Evolutionary conservation across 2,113 vertebrate genomes (phyloP).

Genomic region (Sander lucioperca): DNA sequence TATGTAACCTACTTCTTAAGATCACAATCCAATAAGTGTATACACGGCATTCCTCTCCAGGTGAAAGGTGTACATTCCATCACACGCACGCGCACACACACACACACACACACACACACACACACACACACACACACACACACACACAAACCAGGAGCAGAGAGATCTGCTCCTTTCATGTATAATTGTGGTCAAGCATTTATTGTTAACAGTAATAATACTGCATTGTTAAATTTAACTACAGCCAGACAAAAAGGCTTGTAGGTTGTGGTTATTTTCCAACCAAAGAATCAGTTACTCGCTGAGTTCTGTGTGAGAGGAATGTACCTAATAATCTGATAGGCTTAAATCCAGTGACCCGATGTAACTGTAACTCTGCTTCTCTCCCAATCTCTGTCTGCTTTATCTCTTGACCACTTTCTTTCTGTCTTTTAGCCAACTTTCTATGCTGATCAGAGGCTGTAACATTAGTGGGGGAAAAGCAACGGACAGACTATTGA

Average conservation of each 20-base stretch:
- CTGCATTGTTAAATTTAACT: not conserved
- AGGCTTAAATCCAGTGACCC: conserved; percentile 60
- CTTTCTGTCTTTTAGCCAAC: conserved; percentile 36
- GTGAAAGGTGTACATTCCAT: conserved; percentile 31
- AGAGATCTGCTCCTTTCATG: not conserved
- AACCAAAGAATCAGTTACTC: not conserved
- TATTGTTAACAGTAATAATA: conserved; percentile 3
- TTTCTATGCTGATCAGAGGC: conserved; percentile 31
- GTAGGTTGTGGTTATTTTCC: conserved; percentile 8
- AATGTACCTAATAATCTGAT: conserved; percentile 62
- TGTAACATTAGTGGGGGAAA: conserved; percentile 21
- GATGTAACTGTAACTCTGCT: conserved; percentile 49
- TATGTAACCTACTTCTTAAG: conserved; percentile 25
- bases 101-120: not conserved
- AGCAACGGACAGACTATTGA: conserved; percentile 3
- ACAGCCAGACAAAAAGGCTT: not conserved
- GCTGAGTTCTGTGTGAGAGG: conserved; percentile 23
- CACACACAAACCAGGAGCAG: not conserved
- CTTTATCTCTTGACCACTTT: conserved; percentile 37
- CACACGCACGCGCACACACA: not conserved
- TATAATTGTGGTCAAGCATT: not conserved
- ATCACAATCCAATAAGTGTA: conserved; percentile 11
- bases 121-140: not conserved
- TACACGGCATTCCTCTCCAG: not conserved
- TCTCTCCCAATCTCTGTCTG: conserved; percentile 29